Base-by-base conservation (phyloP, 1,140 invertebrate genomes). In the Aphaenogaster ashmeadi region DNA sequence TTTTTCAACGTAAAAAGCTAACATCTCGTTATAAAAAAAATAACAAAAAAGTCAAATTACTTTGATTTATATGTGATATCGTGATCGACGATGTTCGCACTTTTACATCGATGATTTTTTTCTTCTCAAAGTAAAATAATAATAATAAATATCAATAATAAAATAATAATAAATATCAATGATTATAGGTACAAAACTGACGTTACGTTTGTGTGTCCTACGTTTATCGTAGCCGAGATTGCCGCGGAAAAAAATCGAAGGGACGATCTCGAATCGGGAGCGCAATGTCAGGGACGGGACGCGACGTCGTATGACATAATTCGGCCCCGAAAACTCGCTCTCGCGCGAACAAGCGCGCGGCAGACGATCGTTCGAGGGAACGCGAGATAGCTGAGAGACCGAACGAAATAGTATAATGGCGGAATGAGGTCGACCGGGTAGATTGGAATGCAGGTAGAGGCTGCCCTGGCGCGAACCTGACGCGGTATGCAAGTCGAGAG, bases 381-480 rank as follows among this genome's bases (percentile, higher is more conserved):
- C 66, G 54, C 50, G 50, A 78, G 66, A 88, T 44, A 89, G 44
- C n/a, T n/a, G 72, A 91, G 83, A 89, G 66, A 84, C 50, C 91
- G 90, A 93, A 92, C 92, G 91, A 93, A 94, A 94, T 92, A 92
- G 91, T 92, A 92, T 90, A 92, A 92, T 93, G 91, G 91, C 89
- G 93, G 93, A 94, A 94, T 94, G 93, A 93, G 93, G 94, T 94
- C 93, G 93, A 93, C 89, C 90, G 93, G 69, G 91, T 91, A 92
- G 93, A 89, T 93, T 94, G 94, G 93, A 94, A 94, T 94, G 93
- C 93, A 93, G 93, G 93, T 94, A 93, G 91, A 90, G 89, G 87
- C 90, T 91, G 90, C 77, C 88, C 54, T 75, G 80, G 27, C 86
- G 93, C 90, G 91, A 93, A 90, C 86, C 88, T 80, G 90, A 80